Base-by-base conservation (phyloP, 2,888 invertebrate species). In the Parascotia fuliginaria region DNA sequence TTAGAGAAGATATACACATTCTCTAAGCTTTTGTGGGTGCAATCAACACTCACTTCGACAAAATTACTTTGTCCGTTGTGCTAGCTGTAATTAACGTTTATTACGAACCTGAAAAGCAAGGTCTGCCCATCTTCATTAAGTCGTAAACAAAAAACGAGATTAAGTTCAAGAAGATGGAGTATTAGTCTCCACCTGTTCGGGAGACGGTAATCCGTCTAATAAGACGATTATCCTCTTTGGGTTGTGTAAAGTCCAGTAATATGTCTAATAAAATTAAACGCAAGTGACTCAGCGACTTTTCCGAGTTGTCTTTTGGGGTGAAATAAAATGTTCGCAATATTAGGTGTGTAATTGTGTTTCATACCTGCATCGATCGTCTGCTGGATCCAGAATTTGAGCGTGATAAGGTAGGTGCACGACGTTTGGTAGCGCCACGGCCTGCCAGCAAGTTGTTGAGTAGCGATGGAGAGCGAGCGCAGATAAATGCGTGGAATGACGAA, bases 401-500 rank as follows among this genome's bases (percentile, higher is more conserved):
- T 15, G 97, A 97, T 44, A 98, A 92, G 87, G 97, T 94, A n/a
- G 97, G 97, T 9, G 97, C 97, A 50, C 98, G 93, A 40, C 98
- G 94, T 84, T 98, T 97, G 54, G 98, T 98, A 51, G 97, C 97
- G 32, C 98, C 97, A 60, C 97, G 94, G 42, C 97, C 97, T 31
- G 97, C 97, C 75, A 98, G 93, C 78, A 98, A 92, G 89, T 98
- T 98, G 93, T 97, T 98, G 65, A 98, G 94, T 73, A 98, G 92
- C 47, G 97, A 98, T 29, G 98, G 98, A 76, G 98, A 98, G 62
- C 99, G 95, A 51, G 98, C 98, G 87, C 98, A 98, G 73, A 99
- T 98, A 87, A 98, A 98, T 66, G 98, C 99, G 89, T 99, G 98
- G 93, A 99, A 98, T 65, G 98, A 98, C 49, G 98, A 98, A 70